Base-by-base conservation (phyloP, 2,113 vertebrate genomes). In the Lycaon pictus region DNA sequence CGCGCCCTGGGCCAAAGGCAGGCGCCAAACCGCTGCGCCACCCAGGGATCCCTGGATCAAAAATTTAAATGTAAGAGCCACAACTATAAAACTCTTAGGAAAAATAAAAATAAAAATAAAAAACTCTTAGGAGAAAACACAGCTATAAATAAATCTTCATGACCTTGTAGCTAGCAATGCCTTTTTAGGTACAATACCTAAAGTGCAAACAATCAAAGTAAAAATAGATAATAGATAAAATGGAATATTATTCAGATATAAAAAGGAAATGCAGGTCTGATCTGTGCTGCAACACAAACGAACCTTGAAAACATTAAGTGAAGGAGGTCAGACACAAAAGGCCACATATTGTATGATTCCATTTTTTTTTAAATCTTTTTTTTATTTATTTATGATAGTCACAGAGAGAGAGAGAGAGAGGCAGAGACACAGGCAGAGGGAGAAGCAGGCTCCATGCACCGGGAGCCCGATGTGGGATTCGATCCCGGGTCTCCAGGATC, bases 231-330 rank as follows among this genome's bases (percentile, higher is more conserved):
- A 60, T 48, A 90, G 16, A 71, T 76, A 56, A 20, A 53, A 88
- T 74, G 29, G 55, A 80, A n/a, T 92, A 84, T 51, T 89, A 76
- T 27, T 93, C 77, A 93, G 17, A 19, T 48, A 84, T 95, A 65
- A 48, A 96, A 96, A 95, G 12, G n/a, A 51, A 94, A 83, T 96
- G 17, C 82, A 56, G 29, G 71, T 72, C 29, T 91, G 17, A 86
- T 43, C 8, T 35, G 56, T 35, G 62, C 67, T 88, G 43, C 12
- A 74, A 81, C 19, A 72, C 23, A 37, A 43, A 93, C 84, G 51
- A 82, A 91, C 48, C 77, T 69, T 80, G 29, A 69, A 83, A 90
- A 84, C 35, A 90, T 53, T 84, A 97, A 77, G 53, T 93, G n/a
- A 94, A 95, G 95, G 35, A 95, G 89, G 8, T 2, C 48, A 84